Evolutionary conservation across 2,888 invertebrate species (phyloP), one percentile per base, ranked within the genome.

Genomic region (Thyatira batis): DNA sequence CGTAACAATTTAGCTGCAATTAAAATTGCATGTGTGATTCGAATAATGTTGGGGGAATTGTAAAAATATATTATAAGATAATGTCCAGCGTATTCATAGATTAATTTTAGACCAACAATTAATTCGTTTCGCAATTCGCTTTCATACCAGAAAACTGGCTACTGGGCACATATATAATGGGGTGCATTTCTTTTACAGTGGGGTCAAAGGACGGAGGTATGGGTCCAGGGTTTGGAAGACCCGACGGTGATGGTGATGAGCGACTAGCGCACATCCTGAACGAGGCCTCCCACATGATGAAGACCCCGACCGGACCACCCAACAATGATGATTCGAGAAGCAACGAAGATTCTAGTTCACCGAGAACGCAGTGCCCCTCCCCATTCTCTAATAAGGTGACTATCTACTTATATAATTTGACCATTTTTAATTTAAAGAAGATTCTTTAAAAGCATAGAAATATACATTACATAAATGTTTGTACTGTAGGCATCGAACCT

Each of bases 241-340:
- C 95, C 46, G 96, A 96, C 51, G 93, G 94, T 51, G 96, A 81
- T 71, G 97, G 97, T 25, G 98, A 99, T 78, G 98, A 99, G 76
- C 94, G 98, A 62, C 95, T 99, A 65, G 97, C 96, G 49, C 98
- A 98, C 85, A 98, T 99, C 80, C 94, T 99, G 56, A 97, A 94
- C 78, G 98, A 99, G 80, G 98, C 98, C 20, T 97, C 97, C 51
- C 96, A 97, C 72, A 94, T 98, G 77, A 97, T 98, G 95, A 96
- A 97, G 89, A 92, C 93, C 0, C 91, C 89, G 52, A 87, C 85
- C 48, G 91, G 86, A 63, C 92, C 79, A 67, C 81, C 78, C 70
- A 90, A 85, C 65, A 92, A 92, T 61, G 92, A 92, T 55, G 92
- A 92, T 67, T 95, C 95, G 43, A 95, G 95, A 74, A 96, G 95